Evolutionary conservation across 1,140 invertebrate species (phyloP), one percentile per base, ranked within the genome.

Genomic region (Andrena cerasifolii): DNA sequence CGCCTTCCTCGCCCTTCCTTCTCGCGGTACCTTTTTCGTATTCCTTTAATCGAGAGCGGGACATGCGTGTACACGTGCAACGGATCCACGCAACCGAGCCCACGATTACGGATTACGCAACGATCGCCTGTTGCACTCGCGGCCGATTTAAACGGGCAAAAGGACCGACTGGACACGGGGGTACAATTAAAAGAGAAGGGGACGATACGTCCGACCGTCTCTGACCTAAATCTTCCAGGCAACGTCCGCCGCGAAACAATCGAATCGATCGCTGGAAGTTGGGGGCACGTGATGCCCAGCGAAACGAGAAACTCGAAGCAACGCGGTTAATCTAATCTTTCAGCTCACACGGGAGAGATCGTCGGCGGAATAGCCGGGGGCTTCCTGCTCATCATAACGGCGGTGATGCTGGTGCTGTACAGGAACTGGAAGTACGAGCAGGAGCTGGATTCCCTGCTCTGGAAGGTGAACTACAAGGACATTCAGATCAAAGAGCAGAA

Each of bases 341-440:
- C n/a, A 84, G 97, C 95, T 80, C 95, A 98, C 84, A 96, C 96
- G 0, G 94, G 95, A 47, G 96, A 98, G 88, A 98, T 98, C 84
- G 94, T 96, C 0, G 94, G 95, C 0, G 96, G 96, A 0, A 95
- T 98, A 0, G 95, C 95, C 0, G 97, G 97, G 0, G 95, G 96
- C 3, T 92, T 96, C 0, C 82, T 97, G 0, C 89, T 97, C 0
- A 91, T 97, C 3, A 88, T 98, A 18, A 92, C 94, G 0, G 91
- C 97, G 0, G 94, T 96, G 4, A 93, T 94, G 0, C 88, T 97
- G 26, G 93, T 96, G 0, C 89, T 96, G 1, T 97, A 97, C 90
- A 94, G 98, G 65, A 99, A 98, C 89, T 99, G 97, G 97, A 95
- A 95, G 26, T 99, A 99, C 89, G 98, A 99, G 87, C 97, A 98